phyloP scores from a whole-genome alignment of 1,140 invertebrate species.

The Hylyphantes graminicola region DNA sequence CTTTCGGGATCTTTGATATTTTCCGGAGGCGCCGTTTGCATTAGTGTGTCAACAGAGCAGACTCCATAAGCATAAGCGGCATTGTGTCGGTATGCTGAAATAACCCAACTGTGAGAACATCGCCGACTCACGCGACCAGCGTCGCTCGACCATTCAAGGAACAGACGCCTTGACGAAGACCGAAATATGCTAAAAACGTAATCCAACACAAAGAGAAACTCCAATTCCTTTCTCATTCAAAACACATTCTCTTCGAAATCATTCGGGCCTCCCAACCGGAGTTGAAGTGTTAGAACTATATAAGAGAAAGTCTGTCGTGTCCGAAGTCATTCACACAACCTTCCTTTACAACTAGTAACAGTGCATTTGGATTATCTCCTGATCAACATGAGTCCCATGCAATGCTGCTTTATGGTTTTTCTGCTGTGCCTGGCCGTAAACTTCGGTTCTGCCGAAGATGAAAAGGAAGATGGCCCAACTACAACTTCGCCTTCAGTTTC shows the following conservation, averaged over 20 bases:
- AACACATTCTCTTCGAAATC: background rate
- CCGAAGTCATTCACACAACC: conserved; percentile 10
- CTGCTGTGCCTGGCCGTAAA: background rate
- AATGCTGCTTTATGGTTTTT: conserved; percentile 4
- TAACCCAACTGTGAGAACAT: conserved; percentile 17
- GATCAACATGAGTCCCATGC: background rate
- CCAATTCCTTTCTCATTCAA: conserved; percentile 41
- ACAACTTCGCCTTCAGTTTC: background rate
- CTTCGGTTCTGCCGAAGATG: background rate
- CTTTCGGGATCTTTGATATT: background rate
- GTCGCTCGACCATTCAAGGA: conserved; percentile 6
- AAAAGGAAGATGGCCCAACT: background rate
- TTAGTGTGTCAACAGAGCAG: conserved; percentile 27
- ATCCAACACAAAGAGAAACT: conserved; percentile 6
- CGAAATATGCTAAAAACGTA: conserved; percentile 40
- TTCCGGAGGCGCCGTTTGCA: conserved; percentile 3
- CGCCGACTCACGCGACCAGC: background rate
- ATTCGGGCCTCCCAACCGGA: background rate
- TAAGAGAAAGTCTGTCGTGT: conserved; percentile 2
- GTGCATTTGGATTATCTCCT: conserved; percentile 27
- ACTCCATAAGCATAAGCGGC: conserved; percentile 39
- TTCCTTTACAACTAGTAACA: background rate
- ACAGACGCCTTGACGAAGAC: background rate
- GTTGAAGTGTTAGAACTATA: conserved; percentile 10
- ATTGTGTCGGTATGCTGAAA: background rate